Base-by-base conservation (phyloP, 2,797 vertebrate genomes). In the Buceros bicornis region DNA sequence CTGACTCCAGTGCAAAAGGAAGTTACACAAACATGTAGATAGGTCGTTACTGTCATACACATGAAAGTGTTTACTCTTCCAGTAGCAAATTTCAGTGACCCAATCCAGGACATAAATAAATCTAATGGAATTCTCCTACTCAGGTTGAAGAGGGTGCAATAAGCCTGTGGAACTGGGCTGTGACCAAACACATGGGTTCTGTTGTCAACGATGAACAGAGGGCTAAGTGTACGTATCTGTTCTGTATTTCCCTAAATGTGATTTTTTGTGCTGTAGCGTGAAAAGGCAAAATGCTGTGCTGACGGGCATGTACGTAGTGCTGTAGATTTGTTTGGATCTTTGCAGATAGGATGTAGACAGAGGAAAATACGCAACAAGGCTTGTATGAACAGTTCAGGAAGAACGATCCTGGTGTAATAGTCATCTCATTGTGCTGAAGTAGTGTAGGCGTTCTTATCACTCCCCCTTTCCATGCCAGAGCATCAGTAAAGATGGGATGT, bases 151-250 rank as follows among this genome's bases (percentile, higher is more conserved):
- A 99, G 91, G 96, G 80, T 97, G 98, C 99, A 77, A n/a, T 99
- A 90, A 98, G 97, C 73, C 97, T 99, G 91, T 99, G 99, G 99
- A 99, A 99, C 96, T 99, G 99, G 99, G 96, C 98, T 83, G 98
- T 99, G 72, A 98, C 98, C 31, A 99, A 98, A 93, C 98, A 98
- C 96, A 69, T 69, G 16, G 95, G 74, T 58, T 97, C 93, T 37
- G 29, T 95, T 60, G 95, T 99, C 83, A 99, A 17, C 86, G 97
- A 98, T 62, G 97, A 97, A 26, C 98, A 99, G 83, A 98, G 98
- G 97, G 98, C 98, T 92, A 99, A 99, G 98, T 40, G 99, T 99
- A 96, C 0, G 93, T 98, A 89, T 82, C 40, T 12, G 4, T 90
- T 77, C 70, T 82, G 2, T 61, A 2, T 67, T 60, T 74, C 22